Conservation (phyloP, 2,797 vertebrate species). For the Brotula barbata region DNA sequence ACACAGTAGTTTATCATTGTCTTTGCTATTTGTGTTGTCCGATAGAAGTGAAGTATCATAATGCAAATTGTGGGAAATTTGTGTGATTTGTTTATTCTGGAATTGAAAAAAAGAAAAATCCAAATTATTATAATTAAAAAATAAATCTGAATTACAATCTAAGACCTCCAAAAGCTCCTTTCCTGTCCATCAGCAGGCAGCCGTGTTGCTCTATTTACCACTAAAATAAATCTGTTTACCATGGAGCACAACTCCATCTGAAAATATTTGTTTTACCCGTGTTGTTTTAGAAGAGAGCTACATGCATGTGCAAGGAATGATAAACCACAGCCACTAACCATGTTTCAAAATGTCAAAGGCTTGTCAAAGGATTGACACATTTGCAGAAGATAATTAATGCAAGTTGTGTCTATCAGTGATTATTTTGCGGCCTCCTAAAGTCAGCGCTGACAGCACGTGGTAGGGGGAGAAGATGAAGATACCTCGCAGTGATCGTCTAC, state of each 20-base stretch:
- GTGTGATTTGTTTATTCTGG: too few relatives aligned
- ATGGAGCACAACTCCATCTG: constrained; percentile 48
- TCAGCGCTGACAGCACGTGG: constrained; percentile 69
- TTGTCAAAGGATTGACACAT: constrained; percentile 73
- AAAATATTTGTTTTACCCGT: constrained; percentile 79
- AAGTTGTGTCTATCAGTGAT: constrained; percentile 73
- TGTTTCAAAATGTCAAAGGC: constrained; percentile 68
- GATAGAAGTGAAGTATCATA: background rate
- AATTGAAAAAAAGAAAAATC: too few relatives aligned
- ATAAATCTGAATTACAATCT: too few relatives aligned
- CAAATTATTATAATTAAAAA: too few relatives aligned
- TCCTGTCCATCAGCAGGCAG: constrained; percentile 22
- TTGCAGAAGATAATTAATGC: constrained; percentile 75
- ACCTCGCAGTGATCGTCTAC: constrained; percentile 38
- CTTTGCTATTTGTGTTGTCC: background rate
- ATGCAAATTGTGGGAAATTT: too few relatives aligned
- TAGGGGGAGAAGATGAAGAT: constrained; percentile 45
- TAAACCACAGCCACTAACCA: constrained; percentile 75
- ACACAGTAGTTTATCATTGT: background rate
- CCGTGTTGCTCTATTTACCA: constrained; percentile 48
- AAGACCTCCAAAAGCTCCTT: background rate
- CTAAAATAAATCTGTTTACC: constrained; percentile 69
- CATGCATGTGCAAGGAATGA: constrained; percentile 52
- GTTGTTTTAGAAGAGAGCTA: constrained; percentile 70
- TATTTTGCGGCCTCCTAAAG: constrained; percentile 67